Evolutionary conservation across 2,888 invertebrate species (phyloP).

Genomic region (Colletes collaris): DNA sequence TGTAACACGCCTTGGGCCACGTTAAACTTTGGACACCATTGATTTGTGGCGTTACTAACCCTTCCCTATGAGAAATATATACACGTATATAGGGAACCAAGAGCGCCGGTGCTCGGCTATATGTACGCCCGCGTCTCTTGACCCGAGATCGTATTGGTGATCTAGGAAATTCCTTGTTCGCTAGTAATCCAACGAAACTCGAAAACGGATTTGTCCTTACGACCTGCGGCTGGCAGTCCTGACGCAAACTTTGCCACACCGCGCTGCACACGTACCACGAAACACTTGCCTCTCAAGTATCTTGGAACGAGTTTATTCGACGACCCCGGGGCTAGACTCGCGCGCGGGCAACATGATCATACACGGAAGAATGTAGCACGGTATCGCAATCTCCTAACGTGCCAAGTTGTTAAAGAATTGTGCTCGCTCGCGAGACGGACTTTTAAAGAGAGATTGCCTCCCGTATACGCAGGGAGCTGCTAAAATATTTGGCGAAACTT

Average conservation of each 20-base stretch:
- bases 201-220: conserved; percentile 73
- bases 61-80: conserved; percentile 57
- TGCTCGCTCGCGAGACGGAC: too few relatives aligned
- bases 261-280: conserved; percentile 65
- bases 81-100: background rate
- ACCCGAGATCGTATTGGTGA: conserved; percentile 66
- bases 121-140: conserved; percentile 9
- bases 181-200: conserved; percentile 71
- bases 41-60: conserved; percentile 74
- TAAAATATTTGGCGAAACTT: too few relatives aligned
- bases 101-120: too few relatives aligned
- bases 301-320: conserved; percentile 63
- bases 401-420: conserved; percentile 42
- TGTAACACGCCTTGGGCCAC: conserved; percentile 71
- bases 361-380: conserved; percentile 30
- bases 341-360: conserved; percentile 55
- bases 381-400: conserved; percentile 35
- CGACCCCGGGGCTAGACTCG: conserved; percentile 55
- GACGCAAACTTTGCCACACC: conserved; percentile 71
- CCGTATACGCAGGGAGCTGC: too few relatives aligned
- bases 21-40: conserved; percentile 79
- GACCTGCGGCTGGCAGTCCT: conserved; percentile 70
- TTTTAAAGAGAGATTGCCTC: too few relatives aligned
- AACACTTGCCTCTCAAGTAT: conserved; percentile 68
- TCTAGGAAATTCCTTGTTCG: conserved; percentile 72